Base-by-base conservation (phyloP, 2,113 vertebrate genomes). In the Oriolus oriolus region DNA sequence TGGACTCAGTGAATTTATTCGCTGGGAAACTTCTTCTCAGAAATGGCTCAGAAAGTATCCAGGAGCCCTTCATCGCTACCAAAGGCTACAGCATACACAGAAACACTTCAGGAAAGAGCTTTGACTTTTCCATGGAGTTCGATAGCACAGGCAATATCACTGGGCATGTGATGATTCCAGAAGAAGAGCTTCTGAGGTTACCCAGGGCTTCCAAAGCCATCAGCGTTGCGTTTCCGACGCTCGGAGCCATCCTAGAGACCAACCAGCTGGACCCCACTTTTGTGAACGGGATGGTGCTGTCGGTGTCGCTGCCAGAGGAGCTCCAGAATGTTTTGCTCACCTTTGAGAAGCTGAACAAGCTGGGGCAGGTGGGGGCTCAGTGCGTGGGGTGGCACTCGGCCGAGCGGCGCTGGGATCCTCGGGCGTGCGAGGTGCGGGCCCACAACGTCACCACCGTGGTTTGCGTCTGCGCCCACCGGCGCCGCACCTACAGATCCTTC, bases 341-440 rank as follows among this genome's bases (percentile, higher is more conserved):
- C 16, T 99, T 98, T 2, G 86, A 96, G 23, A 98, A 98, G 94
- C 89, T 96, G 49, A 98, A 98, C 60, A 92, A 76, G 47, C 95
- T 93, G 23, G 82, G 89, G 54, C 65, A 71, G 5, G 52, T 5
- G 13, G 54, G 86, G 33, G 96, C 97, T 9, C 97, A 96, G 56
- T 99, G 99, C 5, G 98, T 98, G 7, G 98, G 98, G 61, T 99
- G 98, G 99, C 98, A 99, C 91, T 98, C 97, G 13, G 15, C 6
- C 3, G 91, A 97, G 23, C 97, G 97, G 52, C 77, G 93, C 6
- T 99, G 99, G 99, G 98, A 98, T 21, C 41, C 94, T 6, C 15
- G 76, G 6, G 96, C 94, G 0, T 99, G 99, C 78, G 3, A 12
- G 17, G 2, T 10, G 1, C 77, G 95, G 3, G 26, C 78, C 2